Conservation (phyloP, 2,113 vertebrate species). For the Poeciliopsis turrubarensis region DNA sequence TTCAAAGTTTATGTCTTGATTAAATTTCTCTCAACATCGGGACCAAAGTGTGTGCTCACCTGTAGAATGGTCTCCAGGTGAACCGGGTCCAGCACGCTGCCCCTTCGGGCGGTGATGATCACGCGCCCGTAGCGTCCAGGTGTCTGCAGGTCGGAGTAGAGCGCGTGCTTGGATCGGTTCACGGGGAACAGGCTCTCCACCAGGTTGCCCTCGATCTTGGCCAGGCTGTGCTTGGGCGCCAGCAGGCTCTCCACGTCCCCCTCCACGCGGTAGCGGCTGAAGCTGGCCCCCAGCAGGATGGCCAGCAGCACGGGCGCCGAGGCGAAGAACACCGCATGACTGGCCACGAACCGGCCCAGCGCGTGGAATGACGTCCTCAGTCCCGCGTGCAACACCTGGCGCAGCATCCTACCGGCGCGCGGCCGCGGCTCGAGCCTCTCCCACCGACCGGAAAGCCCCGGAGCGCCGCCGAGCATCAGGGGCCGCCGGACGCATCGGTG, state of each 20-base stretch:
- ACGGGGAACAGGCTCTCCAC: slow-evolving; percentile 96
- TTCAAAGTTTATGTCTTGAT: too few species aligned
- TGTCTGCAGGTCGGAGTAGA: slow-evolving; percentile 96
- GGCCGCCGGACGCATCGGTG: slow-evolving; percentile 69
- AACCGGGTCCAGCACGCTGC: slow-evolving; percentile 92
- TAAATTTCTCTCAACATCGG: too few species aligned
- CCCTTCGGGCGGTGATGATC: slow-evolving; percentile 90
- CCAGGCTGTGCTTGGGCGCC: slow-evolving; percentile 95
- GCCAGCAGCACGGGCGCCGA: slow-evolving; percentile 94
- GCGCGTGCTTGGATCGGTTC: slow-evolving; percentile 95
- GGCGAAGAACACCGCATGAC: slow-evolving; percentile 97
- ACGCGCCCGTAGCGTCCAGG: slow-evolving; percentile 94
- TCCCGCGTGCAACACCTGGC: slow-evolving; percentile 90
- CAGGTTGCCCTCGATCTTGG: slow-evolving; percentile 96
- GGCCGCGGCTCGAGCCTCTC: slow-evolving; percentile 88
- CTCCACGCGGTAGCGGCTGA: slow-evolving; percentile 95
- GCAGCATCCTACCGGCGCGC: slow-evolving; percentile 93
- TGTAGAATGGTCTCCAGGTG: slow-evolving; percentile 90
- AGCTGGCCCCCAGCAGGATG: slow-evolving; percentile 95
- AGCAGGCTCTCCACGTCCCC: slow-evolving; percentile 93
- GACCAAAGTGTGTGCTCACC: slow-evolving; percentile 68
- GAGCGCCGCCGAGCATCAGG: slow-evolving; percentile 86
- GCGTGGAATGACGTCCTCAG: slow-evolving; percentile 91
- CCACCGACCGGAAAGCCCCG: slow-evolving; percentile 79
- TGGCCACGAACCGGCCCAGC: slow-evolving; percentile 92